These are phyloP conservation scores for Drepanosiphum platanoidis DNA, from an alignment of 2,888 invertebrate genomes.

Conservation along the genomic window DNA sequence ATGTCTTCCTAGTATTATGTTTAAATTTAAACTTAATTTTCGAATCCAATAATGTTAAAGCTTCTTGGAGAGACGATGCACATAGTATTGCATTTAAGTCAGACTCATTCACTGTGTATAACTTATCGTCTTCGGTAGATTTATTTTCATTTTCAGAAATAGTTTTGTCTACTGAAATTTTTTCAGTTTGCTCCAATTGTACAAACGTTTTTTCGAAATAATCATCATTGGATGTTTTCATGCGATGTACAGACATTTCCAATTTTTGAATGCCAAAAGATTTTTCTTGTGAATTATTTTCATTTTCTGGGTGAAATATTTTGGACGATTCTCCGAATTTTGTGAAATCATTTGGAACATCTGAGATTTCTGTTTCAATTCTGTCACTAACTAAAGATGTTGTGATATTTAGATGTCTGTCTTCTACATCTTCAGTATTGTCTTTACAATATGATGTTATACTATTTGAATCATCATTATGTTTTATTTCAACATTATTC, in stretches of 20 bases:
- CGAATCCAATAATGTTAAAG: slow-evolving; percentile 40
- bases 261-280: slow-evolving; percentile 9
- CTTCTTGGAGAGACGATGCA: slow-evolving; percentile 54
- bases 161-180: not conserved
- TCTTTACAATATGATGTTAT: not conserved
- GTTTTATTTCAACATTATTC: not conserved
- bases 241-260: slow-evolving; percentile 18
- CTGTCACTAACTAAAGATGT: not conserved
- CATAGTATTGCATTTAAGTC: slow-evolving; percentile 50
- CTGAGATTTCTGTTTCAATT: not conserved
- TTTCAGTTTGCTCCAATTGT: slow-evolving; percentile 20
- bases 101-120: slow-evolving; percentile 35
- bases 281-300: not conserved
- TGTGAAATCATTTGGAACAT: not conserved
- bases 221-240: not conserved
- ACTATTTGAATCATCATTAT: not conserved
- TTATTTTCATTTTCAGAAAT: not conserved
- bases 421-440: not conserved
- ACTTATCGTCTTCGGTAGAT: not conserved
- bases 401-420: too few species aligned
- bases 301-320: not conserved
- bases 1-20: not conserved
- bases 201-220: slow-evolving; percentile 24
- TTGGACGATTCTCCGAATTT: not conserved
- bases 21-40: slow-evolving; percentile 49